Percentiles rank a stretch among this genome's conserved stretches.
Evolutionary conservation across 2,888 invertebrate species (phyloP).

Genomic region (Ethmia dodecea): DNA sequence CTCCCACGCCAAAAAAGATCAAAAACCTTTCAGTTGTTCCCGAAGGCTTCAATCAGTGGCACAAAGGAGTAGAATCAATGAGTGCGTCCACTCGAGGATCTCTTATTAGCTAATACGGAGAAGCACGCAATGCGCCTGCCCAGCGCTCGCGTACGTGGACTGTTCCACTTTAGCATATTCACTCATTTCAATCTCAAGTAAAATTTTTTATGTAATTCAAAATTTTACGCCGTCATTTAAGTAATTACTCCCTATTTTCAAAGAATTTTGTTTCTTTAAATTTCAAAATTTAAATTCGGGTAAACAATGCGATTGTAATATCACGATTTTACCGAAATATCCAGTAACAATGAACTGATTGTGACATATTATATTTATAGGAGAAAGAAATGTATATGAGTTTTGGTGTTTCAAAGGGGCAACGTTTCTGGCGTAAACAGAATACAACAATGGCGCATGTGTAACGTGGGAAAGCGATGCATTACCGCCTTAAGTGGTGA

Average conservation of each 20-base stretch:
- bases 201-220: too few species aligned
- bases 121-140: constrained; percentile 46
- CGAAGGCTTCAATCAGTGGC: constrained; percentile 33
- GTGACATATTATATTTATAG: too few species aligned
- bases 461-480: constrained; percentile 53
- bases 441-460: constrained; percentile 28
- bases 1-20: constrained; percentile 16
- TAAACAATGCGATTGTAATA: too few species aligned
- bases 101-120: constrained; percentile 50
- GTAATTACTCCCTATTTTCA: too few species aligned
- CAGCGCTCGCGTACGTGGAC: constrained; percentile 16
- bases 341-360: too few species aligned
- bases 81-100: constrained; percentile 31
- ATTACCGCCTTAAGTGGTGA: constrained; percentile 38
- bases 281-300: too few species aligned
- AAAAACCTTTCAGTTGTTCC: constrained; percentile 3
- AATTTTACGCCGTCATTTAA: too few species aligned
- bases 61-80: constrained; percentile 45
- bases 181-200: too few species aligned
- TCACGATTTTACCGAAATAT: too few species aligned
- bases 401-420: too few species aligned
- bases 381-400: too few species aligned
- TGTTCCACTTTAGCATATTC: constrained; percentile 17
- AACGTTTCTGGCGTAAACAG: constrained; percentile 22
- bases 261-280: too few species aligned